Evolutionary conservation across 2,888 invertebrate species (phyloP), one percentile per base, ranked within the genome.

Genomic region (Empis stercorea): DNA sequence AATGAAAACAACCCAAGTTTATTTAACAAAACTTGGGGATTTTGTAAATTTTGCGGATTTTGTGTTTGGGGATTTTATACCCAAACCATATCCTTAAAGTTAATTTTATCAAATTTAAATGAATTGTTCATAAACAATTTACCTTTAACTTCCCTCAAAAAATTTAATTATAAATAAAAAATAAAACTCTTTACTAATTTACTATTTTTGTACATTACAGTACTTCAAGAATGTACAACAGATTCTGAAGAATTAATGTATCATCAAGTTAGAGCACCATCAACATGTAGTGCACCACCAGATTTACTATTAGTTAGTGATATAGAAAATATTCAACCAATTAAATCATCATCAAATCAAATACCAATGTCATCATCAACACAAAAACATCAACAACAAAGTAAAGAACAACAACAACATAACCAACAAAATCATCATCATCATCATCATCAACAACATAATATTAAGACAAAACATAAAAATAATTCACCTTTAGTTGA

Each of bases 201-300:
- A n/a, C n/a, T n/a, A n/a, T n/a, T n/a, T n/a, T n/a, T n/a, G n/a
- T n/a, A n/a, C n/a, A n/a, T 73, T 75, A 32, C 72, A 80, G 80
- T 80, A 54, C 71, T 76, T 43, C 77, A 76, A 54, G 80, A 80
- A 64, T 75, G 79, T 62, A 73, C 79, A 50, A 80, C 81, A 38
- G 82, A 82, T 60, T 81, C 81, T 0, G 82, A 82, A 57, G 82
- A 82, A 63, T 65, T 82, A 62, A 75, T 82, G 60, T 79, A 79
- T 41, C 66, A 66, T 55, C 70, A 68, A 55, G 65, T 67, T 40
- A 71, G 78, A 39, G 76, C 78, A 38, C 73, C 75, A 40, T 78
- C 78, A 13, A 77, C 78, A 32, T 78, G 78, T 55, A 78, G 78
- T 43, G 78, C 78, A 9, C 78, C 79, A 10, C 79, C 79, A 10